Evolutionary conservation across 2,888 invertebrate species (phyloP).

Genomic region (Elegia similella): DNA sequence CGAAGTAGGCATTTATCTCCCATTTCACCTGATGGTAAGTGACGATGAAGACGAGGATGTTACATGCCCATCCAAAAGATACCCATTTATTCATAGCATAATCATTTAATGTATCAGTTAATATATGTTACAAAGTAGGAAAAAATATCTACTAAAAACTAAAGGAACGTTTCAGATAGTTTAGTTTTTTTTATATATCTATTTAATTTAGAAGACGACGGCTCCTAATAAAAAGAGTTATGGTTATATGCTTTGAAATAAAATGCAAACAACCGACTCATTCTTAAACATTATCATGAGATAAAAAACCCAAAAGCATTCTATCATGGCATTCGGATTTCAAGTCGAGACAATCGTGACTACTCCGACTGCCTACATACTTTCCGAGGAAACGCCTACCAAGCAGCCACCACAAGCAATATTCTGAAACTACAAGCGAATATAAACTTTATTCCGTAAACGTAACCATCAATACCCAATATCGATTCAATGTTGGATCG

Average conservation of each 20-base stretch:
- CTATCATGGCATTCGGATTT: conserved; percentile 31
- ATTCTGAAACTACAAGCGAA: conserved; percentile 23
- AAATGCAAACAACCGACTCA: conserved; percentile 6
- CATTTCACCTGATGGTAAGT: too few species aligned
- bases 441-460: conserved; percentile 35
- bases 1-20: too few species aligned
- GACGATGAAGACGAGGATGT: too few species aligned
- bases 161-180: too few species aligned
- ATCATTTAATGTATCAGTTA: too few species aligned
- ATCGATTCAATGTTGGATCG: conserved; percentile 29
- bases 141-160: too few species aligned
- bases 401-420: conserved; percentile 44
- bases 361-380: conserved; percentile 46
- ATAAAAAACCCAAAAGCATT: conserved; percentile 10
- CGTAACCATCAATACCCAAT: conserved; percentile 31
- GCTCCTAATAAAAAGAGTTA: background rate
- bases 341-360: conserved; percentile 52
- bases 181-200: too few species aligned
- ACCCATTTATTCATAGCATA: too few species aligned
- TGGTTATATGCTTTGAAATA: background rate
- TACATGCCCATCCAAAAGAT: too few species aligned
- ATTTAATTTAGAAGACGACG: background rate
- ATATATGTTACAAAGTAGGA: too few species aligned
- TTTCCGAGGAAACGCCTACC: conserved; percentile 68
- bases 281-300: conserved; percentile 5